These are phyloP conservation scores for Mus pahari DNA, from an alignment of 2,113 vertebrate genomes.

Conservation along the genomic window DNA sequence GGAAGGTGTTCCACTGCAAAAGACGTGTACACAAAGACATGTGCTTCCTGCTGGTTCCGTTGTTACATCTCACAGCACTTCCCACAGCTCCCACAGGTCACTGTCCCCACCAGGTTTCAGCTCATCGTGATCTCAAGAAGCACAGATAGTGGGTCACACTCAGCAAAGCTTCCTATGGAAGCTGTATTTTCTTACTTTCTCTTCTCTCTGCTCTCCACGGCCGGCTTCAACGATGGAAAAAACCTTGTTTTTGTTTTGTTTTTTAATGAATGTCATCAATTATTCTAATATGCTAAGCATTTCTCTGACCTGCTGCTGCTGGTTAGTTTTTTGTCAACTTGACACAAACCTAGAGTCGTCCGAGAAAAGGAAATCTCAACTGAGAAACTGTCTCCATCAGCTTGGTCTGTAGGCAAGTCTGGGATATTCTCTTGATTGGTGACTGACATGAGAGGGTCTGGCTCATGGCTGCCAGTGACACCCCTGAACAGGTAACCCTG, in stretches of 20 bases:
- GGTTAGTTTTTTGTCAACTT: background rate
- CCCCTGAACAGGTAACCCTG: background rate
- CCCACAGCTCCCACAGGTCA: background rate
- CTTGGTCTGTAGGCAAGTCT: background rate
- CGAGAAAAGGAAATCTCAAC: background rate
- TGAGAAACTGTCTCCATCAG: background rate
- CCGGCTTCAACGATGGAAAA: background rate
- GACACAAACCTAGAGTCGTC: background rate
- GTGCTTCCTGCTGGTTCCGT: too few relatives aligned
- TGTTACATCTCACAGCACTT: background rate
- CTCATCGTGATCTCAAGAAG: background rate
- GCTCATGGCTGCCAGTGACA: background rate
- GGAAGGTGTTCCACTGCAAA: background rate
- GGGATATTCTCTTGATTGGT: background rate
- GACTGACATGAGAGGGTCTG: background rate
- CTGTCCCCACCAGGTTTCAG: background rate
- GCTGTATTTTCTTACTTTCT: background rate
- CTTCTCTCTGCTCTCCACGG: background rate
- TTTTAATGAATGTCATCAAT: background rate
- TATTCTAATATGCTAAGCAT: background rate
- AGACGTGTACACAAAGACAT: background rate
- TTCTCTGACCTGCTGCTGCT: background rate
- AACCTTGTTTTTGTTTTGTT: background rate
- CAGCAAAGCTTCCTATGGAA: background rate
- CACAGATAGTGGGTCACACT: background rate